Conservation (phyloP, 1,140 invertebrate genomes). For the Asbolus verrucosus region DNA sequence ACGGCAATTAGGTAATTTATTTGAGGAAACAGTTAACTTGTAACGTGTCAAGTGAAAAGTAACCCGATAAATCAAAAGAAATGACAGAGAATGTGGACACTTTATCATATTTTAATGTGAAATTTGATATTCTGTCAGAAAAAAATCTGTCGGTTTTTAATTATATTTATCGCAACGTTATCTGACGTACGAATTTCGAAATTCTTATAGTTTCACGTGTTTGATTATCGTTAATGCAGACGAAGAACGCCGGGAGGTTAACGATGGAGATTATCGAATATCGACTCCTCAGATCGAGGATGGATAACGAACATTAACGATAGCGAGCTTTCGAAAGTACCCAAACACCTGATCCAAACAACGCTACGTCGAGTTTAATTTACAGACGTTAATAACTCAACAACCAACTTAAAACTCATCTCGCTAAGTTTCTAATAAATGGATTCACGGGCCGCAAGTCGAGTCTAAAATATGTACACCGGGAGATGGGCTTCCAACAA, state of each 20-base stretch:
- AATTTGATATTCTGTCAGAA: conserved; percentile 3
- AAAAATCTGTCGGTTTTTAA: conserved; percentile 7
- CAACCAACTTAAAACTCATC: background rate
- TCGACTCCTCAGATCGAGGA: no score
- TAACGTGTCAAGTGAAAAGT: conserved; percentile 8
- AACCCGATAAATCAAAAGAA: background rate
- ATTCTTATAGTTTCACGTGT: background rate
- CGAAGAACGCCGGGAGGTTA: background rate
- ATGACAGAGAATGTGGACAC: conserved; percentile 4
- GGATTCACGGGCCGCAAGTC: no score
- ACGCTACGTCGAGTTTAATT: no score
- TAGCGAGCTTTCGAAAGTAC: background rate
- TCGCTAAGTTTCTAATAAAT: background rate
- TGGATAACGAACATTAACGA: background rate
- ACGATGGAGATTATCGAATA: background rate
- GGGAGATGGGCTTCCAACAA: no score
- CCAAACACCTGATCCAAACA: background rate
- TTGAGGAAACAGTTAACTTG: conserved; percentile 10
- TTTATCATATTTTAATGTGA: conserved; percentile 4
- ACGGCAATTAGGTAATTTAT: conserved; percentile 10
- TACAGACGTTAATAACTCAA: background rate
- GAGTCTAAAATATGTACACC: no score
- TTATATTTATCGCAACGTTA: background rate
- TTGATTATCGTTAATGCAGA: background rate
- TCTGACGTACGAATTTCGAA: conserved; percentile 1